Conservation (phyloP, 2,797 vertebrate species). For the Luscinia luscinia region DNA sequence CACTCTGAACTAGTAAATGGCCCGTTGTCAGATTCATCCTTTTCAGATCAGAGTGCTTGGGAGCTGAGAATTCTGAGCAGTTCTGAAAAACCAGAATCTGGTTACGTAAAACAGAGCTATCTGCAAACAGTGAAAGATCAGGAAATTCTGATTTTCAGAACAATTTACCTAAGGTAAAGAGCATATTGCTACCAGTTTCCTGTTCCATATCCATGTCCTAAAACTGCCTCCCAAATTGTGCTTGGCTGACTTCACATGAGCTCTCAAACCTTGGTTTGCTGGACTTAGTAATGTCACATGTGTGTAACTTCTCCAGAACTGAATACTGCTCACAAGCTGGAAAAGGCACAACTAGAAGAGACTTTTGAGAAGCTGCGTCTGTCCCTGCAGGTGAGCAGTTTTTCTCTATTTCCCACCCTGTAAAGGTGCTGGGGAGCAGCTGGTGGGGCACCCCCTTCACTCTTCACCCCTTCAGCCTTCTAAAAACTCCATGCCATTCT, state of each 20-base stretch:
- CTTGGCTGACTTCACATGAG: accelerated
- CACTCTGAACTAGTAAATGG: not conserved
- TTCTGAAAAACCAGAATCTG: not conserved
- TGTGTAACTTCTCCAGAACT: conserved; percentile 81
- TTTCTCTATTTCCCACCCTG: not conserved
- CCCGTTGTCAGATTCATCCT: not conserved
- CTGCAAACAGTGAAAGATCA: not conserved
- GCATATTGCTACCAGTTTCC: not conserved
- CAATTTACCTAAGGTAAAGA: not conserved
- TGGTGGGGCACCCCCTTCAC: too few species aligned
- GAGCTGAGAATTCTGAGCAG: not conserved
- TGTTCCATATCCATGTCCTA: not conserved
- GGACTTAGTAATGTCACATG: not conserved
- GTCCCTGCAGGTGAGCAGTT: conserved; percentile 87
- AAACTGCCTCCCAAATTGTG: accelerated
- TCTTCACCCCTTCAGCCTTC: not conserved
- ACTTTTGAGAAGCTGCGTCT: conserved; percentile 92
- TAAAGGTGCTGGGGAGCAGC: not conserved
- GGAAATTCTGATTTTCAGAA: not conserved
- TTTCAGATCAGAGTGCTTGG: not conserved
- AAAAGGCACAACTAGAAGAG: conserved; percentile 90
- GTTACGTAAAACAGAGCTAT: not conserved
- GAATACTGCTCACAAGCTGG: conserved; percentile 88
- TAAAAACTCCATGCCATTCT: not conserved
- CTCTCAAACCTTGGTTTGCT: not conserved